These are phyloP conservation scores for Leptosomus discolor DNA, from an alignment of 2,113 vertebrate genomes.

Conservation along the genomic window DNA sequence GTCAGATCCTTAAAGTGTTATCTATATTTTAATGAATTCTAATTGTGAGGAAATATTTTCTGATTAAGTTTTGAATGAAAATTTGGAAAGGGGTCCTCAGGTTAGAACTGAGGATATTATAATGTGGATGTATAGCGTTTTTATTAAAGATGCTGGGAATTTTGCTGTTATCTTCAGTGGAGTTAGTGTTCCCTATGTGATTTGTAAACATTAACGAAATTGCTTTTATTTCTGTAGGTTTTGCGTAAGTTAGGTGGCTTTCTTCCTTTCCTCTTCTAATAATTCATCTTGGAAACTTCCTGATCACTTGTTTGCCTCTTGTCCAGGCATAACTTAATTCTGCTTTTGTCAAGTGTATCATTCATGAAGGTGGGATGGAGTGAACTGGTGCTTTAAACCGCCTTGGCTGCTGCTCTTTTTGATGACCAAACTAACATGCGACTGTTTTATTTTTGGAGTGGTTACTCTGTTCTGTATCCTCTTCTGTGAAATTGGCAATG, in stretches of 20 bases:
- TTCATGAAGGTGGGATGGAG: not conserved
- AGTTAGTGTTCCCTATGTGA: not conserved
- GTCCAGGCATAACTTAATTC: not conserved
- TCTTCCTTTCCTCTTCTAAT: not conserved
- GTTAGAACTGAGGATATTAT: not conserved
- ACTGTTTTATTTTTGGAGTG: slow-evolving; percentile 11
- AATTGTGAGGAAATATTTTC: not conserved
- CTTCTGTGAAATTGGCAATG: not conserved
- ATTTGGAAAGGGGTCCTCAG: not conserved
- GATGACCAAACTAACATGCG: not conserved
- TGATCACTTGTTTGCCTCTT: not conserved
- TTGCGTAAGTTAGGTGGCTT: not conserved
- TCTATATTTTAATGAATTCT: not conserved
- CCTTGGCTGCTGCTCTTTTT: not conserved
- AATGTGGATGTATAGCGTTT: not conserved
- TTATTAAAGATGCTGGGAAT: not conserved
- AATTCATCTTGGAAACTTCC: not conserved
- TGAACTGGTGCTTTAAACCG: not conserved
- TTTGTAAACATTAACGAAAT: not conserved
- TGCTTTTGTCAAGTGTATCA: not conserved
- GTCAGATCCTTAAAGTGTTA: not conserved
- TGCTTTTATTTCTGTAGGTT: not conserved
- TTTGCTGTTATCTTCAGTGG: not conserved
- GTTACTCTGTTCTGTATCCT: not conserved
- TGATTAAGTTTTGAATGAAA: not conserved